Evolutionary conservation across 2,113 vertebrate species (phyloP), one percentile per base, ranked within the genome.

Genomic region (Macaca mulatta): DNA sequence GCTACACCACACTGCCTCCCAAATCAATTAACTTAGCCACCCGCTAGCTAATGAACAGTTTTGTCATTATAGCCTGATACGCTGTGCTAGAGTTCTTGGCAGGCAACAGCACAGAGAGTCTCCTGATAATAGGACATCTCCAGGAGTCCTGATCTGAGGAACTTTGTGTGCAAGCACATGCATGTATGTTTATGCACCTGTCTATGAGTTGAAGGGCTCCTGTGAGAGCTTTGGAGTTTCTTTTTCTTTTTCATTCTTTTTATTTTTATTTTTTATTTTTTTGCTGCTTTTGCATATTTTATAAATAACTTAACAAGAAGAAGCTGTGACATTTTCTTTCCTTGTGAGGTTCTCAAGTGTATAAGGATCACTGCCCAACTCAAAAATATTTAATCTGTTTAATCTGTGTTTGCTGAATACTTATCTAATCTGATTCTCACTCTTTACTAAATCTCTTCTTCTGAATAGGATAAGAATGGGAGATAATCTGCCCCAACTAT

Each of bases 11-110:
- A 17, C 59, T 52, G 52, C 35, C 45, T 94, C 92, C 52, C 75
- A 89, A 79, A 93, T 97, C 96, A 96, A 95, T 97, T 88, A 97
- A 52, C 59, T 82, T 69, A 82, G 45, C 78, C 82, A 82, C 89
- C 89, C 96, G 59, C 43, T 59, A 43, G 22, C 59, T 95, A 83
- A 94, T 74, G 40, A 94, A 95, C 6, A n/a, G 72, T 40, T 97
- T 96, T 55, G 50, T 95, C 67, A 93, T 74, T 82, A 78, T 14
- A 88, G 32, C 22, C n/a, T 38, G 35, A 55, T 2, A 20, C 2
- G 0, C 32, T 9, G 27, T 12, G 48, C 81, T 89, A 40, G 43
- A 11, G 23, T 72, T 94, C 59, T 89, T 96, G 85, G 78, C 89
- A 96, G 88, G 32, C 70, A 88, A 27, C 35, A 43, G 38, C 27